A percentile compares a stretch with the other conserved stretches of the same genome.
phyloP scores from a whole-genome alignment of 2,888 invertebrate species.

The Hipparchia sbordonii region DNA sequence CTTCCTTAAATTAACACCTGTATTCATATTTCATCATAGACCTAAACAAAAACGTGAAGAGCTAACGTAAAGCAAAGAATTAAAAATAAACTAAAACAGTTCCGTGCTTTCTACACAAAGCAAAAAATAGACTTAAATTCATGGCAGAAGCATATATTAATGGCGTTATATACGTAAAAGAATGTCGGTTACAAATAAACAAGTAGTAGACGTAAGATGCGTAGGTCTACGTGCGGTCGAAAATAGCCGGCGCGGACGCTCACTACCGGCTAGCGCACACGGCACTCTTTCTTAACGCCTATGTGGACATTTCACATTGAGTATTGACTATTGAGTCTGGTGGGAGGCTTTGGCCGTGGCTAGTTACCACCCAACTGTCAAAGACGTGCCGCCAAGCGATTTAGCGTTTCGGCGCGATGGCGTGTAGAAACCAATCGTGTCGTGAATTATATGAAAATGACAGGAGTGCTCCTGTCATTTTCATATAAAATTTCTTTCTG shows the following conservation, averaged over 20 bases:
- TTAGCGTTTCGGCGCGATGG: no score
- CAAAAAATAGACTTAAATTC: conserved; percentile 1
- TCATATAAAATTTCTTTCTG: no score
- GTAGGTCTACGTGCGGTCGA: conserved; percentile 55
- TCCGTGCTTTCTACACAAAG: not conserved
- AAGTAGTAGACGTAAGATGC: conserved; percentile 62
- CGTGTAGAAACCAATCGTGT: no score
- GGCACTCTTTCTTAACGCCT: conserved; percentile 20
- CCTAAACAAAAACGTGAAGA: no score
- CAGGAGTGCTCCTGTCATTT: no score
- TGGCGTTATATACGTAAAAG: conserved; percentile 40
- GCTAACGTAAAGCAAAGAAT: no score
- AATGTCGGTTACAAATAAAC: conserved; percentile 62
- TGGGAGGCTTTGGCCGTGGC: no score
- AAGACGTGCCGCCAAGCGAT: no score
- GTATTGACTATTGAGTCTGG: not conserved
- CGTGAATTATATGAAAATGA: no score
- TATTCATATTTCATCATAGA: no score
- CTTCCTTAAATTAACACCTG: no score
- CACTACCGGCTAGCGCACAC: conserved; percentile 22
- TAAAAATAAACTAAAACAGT: not conserved
- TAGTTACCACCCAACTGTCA: no score
- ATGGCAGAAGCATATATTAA: conserved; percentile 7
- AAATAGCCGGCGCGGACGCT: conserved; percentile 54
- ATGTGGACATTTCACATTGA: conserved; percentile 3